Percentiles rank a stretch among this genome's conserved stretches.
Conservation (phyloP, 2,113 vertebrate species). For the Choloepus hoffmanni region DNA sequence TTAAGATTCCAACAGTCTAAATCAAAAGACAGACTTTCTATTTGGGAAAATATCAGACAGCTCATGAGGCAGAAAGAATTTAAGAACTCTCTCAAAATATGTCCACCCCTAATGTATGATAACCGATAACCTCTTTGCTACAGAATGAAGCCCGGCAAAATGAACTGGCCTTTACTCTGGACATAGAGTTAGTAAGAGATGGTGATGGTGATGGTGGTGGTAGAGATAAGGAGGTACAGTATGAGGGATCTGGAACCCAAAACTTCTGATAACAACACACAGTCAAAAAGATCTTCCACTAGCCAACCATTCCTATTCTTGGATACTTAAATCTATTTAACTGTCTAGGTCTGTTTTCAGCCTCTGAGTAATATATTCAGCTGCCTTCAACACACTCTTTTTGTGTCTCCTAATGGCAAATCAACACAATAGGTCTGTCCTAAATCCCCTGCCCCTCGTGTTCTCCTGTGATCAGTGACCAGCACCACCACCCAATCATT, state of each 20-base stretch:
- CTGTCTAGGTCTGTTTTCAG: neutral
- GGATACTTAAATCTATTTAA: neutral
- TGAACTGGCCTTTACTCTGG: neutral
- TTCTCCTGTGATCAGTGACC: neutral
- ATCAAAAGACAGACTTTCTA: conserved; percentile 5
- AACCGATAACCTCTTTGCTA: neutral
- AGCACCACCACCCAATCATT: neutral
- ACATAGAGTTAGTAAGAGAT: neutral
- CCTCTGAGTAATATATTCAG: neutral
- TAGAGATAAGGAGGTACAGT: neutral
- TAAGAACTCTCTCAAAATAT: neutral
- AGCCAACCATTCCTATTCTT: neutral
- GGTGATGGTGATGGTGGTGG: neutral
- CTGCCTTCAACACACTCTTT: neutral
- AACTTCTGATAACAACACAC: neutral
- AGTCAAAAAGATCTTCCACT: neutral
- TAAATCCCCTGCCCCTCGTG: neutral
- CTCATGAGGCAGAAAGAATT: neutral
- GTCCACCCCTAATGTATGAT: neutral
- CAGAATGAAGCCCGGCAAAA: neutral
- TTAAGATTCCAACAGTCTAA: neutral
- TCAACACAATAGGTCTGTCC: neutral
- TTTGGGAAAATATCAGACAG: neutral
- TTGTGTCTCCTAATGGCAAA: neutral
- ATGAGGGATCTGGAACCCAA: fast-evolving